phyloP scores from a whole-genome alignment of 2,113 vertebrate genomes.

The Papio anubis region DNA sequence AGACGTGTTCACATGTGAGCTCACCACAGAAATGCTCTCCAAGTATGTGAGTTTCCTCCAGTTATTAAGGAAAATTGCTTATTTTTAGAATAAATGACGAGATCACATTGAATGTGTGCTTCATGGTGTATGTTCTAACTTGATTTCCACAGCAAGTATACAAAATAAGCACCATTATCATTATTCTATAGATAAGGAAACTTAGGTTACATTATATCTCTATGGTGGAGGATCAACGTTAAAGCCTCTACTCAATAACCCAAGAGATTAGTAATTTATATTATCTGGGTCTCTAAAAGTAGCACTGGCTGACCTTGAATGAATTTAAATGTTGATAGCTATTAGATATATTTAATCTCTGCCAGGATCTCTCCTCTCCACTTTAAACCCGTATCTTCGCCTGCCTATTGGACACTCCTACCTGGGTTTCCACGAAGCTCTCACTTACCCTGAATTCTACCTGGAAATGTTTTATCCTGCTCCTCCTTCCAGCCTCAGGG shows the following conservation, averaged over 20 bases:
- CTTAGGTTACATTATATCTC: rapidly evolving
- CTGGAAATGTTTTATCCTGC: too few relatives aligned
- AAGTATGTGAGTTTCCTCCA: rapidly evolving
- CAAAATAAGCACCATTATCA: background rate
- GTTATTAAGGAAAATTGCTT: rapidly evolving
- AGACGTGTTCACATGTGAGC: rapidly evolving
- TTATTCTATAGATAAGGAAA: background rate
- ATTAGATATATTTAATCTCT: rapidly evolving
- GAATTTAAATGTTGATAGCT: rapidly evolving
- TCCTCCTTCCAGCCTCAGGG: background rate
- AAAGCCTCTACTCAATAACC: background rate
- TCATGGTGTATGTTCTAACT: rapidly evolving
- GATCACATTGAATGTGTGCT: rapidly evolving
- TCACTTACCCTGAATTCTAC: background rate
- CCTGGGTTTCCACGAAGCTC: too few relatives aligned
- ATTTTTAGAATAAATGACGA: background rate
- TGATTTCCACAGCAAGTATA: rapidly evolving
- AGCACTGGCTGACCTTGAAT: background rate
- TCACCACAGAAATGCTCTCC: rapidly evolving
- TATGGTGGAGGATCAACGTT: too few relatives aligned
- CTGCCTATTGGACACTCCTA: background rate
- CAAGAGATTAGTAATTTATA: background rate
- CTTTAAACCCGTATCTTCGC: rapidly evolving
- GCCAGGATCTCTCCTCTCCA: background rate
- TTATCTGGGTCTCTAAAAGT: rapidly evolving